A percentile compares a stretch with the other conserved stretches of the same genome.
These are phyloP conservation scores for Caenorhabditis sp. DNA, from an alignment of 2,888 invertebrate species.

Conservation along the genomic window DNA sequence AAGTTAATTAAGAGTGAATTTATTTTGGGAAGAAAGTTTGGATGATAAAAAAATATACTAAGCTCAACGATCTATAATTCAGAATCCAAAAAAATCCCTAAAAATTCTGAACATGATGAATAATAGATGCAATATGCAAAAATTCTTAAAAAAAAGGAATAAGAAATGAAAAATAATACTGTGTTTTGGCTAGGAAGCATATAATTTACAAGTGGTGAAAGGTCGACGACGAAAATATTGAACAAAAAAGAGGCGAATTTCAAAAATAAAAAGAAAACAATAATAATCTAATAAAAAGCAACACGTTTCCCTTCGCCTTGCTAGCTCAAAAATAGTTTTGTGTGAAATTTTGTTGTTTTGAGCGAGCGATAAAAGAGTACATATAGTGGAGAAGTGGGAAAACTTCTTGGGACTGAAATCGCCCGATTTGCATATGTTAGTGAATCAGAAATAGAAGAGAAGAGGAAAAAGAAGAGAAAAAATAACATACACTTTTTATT, in stretches of 20 bases:
- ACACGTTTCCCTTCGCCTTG: not conserved
- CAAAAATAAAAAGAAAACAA: slow-evolving; percentile 3
- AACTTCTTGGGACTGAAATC: slow-evolving; percentile 2
- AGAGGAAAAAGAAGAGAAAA: slow-evolving; percentile 11
- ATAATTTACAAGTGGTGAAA: too few species aligned
- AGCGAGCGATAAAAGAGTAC: not conserved
- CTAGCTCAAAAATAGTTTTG: not conserved
- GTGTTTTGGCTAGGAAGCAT: too few species aligned
- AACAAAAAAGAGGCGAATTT: not conserved
- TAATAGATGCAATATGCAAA: too few species aligned
- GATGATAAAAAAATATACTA: too few species aligned
- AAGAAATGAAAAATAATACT: too few species aligned
- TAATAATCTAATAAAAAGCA: not conserved
- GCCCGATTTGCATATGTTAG: slow-evolving; percentile 44
- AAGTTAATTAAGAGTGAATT: too few species aligned
- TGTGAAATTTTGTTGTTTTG: not conserved
- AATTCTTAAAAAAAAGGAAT: too few species aligned
- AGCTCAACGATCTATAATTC: too few species aligned
- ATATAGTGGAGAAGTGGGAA: not conserved
- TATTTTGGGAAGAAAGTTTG: too few species aligned
- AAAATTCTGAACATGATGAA: too few species aligned
- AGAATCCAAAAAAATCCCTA: too few species aligned
- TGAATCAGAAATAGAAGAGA: slow-evolving; percentile 15
- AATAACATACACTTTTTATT: not conserved
- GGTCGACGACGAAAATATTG: too few species aligned